These are phyloP conservation scores for Strix aluco DNA, from an alignment of 2,113 vertebrate species.

Conservation along the genomic window DNA sequence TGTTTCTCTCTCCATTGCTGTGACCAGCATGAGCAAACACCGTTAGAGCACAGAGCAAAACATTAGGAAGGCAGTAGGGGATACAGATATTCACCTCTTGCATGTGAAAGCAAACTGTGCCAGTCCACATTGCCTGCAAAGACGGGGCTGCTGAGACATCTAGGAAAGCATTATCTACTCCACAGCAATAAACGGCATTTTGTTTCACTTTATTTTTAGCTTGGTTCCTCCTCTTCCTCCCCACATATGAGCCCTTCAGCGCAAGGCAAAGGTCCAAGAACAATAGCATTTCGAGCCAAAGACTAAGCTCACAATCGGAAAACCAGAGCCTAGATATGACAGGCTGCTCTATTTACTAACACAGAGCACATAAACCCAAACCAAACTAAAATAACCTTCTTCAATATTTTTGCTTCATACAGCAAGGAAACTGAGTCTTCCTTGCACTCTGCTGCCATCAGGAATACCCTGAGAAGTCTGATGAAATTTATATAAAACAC, in stretches of 20 bases:
- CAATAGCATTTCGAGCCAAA: constrained; percentile 14
- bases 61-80: neutral
- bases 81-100: neutral
- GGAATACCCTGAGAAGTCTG: constrained; percentile 60
- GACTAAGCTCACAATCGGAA: constrained; percentile 31
- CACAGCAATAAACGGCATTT: constrained; percentile 20
- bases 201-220: constrained; percentile 63
- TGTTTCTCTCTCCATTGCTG: neutral
- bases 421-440: neutral
- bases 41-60: neutral
- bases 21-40: neutral
- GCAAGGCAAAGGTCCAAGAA: constrained; percentile 56
- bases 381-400: constrained; percentile 26
- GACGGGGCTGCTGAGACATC: neutral
- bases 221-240: constrained; percentile 21
- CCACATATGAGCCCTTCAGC: neutral
- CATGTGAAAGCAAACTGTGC: neutral
- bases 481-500: constrained; percentile 60
- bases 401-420: neutral
- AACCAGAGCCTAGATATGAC: constrained; percentile 7
- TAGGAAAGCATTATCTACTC: constrained; percentile 19
- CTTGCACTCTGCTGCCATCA: constrained; percentile 10
- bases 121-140: neutral
- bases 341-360: constrained; percentile 53
- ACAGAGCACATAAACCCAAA: constrained; percentile 17